These are phyloP conservation scores for Ascidia mentula DNA, from an alignment of 23 tunicate genomes.

Conservation along the genomic window DNA sequence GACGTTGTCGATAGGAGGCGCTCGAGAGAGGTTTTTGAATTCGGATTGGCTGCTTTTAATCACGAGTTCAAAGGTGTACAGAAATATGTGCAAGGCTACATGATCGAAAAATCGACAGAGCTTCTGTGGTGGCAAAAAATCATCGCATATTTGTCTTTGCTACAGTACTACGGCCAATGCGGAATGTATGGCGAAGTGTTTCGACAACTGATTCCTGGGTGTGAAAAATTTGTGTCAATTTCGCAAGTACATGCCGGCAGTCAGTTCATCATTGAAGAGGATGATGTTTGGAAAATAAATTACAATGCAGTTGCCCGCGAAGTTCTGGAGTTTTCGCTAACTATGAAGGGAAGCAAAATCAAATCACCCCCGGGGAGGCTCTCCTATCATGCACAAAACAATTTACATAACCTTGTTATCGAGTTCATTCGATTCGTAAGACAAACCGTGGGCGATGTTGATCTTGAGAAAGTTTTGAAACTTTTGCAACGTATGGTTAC, in stretches of 20 bases:
- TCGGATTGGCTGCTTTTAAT: conserved; percentile 55
- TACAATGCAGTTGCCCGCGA: conserved; percentile 60
- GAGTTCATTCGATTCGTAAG: conserved; percentile 42
- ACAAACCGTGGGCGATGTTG: background rate
- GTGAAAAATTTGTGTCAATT: conserved; percentile 11
- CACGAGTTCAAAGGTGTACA: conserved; percentile 45
- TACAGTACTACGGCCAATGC: conserved; percentile 46
- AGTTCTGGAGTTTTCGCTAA: conserved; percentile 40
- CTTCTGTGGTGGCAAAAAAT: conserved; percentile 33
- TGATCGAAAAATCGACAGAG: background rate
- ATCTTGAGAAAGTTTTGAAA: conserved; percentile 12
- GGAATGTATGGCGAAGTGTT: conserved; percentile 33
- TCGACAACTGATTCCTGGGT: conserved; percentile 11
- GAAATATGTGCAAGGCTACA: conserved; percentile 49
- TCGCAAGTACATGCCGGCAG: conserved; percentile 34
- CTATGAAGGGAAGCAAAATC: background rate
- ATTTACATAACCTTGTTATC: conserved; percentile 31
- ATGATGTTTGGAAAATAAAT: conserved; percentile 41
- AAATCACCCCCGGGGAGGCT: background rate
- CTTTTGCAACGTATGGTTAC: conserved; percentile 30
- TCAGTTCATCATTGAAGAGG: conserved; percentile 33
- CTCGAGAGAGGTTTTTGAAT: conserved; percentile 36
- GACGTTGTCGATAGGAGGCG: background rate
- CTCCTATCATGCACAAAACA: conserved; percentile 9
- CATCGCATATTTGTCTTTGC: conserved; percentile 42